Evolutionary conservation across 2,888 invertebrate genomes (phyloP).

Genomic region (Rhaphigaster nebulosa): DNA sequence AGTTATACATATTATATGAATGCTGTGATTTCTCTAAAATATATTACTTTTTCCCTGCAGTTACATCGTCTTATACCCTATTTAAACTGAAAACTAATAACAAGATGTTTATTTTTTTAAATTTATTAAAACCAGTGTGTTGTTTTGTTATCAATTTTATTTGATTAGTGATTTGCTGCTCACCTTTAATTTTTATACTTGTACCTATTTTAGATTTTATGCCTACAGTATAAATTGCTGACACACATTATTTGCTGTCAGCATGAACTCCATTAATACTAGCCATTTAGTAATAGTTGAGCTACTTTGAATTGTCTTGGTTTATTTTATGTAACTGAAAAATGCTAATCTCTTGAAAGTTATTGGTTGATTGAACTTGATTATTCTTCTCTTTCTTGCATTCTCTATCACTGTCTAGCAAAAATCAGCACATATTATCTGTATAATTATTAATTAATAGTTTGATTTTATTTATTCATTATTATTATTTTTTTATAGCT

Average conservation of each 20-base stretch:
- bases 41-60: too few relatives aligned
- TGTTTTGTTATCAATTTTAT: not conserved
- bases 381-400: not conserved
- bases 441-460: not conserved
- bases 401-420: too few relatives aligned
- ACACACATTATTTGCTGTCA: not conserved
- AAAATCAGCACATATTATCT: not conserved
- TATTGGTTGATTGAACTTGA: not conserved
- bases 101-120: not conserved
- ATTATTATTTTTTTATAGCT: constrained; percentile 72
- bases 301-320: not conserved
- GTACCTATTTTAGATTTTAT: not conserved
- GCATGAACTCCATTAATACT: not conserved
- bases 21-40: too few relatives aligned
- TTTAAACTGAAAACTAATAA: too few relatives aligned
- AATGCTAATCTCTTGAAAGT: too few relatives aligned
- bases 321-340: not conserved
- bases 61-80: too few relatives aligned
- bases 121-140: not conserved
- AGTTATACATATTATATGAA: too few relatives aligned
- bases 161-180: not conserved
- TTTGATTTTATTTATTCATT: constrained; percentile 60
- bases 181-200: not conserved
- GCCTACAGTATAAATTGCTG: not conserved
- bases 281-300: not conserved